A percentile compares a stretch with the other conserved stretches of the same genome.
Evolutionary conservation across 2,113 vertebrate genomes (phyloP).

Genomic region (Semnornis frantzii): DNA sequence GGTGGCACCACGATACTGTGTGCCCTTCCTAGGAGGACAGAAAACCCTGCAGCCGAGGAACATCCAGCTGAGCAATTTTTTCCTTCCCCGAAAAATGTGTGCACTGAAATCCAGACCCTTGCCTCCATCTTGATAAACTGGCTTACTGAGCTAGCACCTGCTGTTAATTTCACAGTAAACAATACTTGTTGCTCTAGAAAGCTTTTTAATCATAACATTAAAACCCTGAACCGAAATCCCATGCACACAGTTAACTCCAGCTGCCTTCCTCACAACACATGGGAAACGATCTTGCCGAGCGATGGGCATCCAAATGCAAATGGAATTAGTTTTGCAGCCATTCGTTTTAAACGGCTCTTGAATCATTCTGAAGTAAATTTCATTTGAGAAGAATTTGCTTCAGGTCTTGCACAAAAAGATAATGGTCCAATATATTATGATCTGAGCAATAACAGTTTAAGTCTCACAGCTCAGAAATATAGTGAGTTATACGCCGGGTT

Average conservation of each 20-base stretch:
- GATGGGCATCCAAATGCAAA: conserved; percentile 78
- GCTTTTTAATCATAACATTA: conserved; percentile 77
- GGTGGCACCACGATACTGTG: rapidly evolving
- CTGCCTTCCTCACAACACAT: conserved; percentile 51
- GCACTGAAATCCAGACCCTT: background rate
- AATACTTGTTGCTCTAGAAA: conserved; percentile 62
- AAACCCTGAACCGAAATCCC: conserved; percentile 62
- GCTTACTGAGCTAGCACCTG: conserved; percentile 53
- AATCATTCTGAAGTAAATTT: conserved; percentile 78
- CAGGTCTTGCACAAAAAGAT: conserved; percentile 73
- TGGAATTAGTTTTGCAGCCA: conserved; percentile 79
- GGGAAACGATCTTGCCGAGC: conserved; percentile 67
- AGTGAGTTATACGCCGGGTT: conserved; percentile 67
- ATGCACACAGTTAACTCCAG: conserved; percentile 69
- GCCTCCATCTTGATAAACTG: background rate
- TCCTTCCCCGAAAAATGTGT: background rate
- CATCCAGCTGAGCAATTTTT: background rate
- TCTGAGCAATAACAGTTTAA: conserved; percentile 75
- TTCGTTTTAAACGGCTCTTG: conserved; percentile 79
- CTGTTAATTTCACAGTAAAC: conserved; percentile 66
- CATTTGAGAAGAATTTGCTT: conserved; percentile 76
- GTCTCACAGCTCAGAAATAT: conserved; percentile 66
- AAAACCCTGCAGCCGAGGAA: background rate
- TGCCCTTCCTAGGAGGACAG: background rate
- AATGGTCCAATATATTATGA: conserved; percentile 78